These are phyloP conservation scores for Chamaedrilus cognettii DNA, from an alignment of 2,888 invertebrate genomes.

Conservation along the genomic window DNA sequence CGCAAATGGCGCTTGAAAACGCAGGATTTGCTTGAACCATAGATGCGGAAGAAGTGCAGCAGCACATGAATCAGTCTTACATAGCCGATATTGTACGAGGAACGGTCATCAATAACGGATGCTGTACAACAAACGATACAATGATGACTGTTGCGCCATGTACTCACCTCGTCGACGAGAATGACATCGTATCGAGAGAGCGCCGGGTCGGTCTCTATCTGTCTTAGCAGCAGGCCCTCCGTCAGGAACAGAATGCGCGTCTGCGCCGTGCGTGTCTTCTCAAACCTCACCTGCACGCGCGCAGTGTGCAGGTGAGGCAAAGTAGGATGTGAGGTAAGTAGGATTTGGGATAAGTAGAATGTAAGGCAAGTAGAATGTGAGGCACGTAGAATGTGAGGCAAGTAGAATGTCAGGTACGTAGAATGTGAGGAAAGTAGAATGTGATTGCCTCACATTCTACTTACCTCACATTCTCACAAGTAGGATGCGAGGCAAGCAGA, in stretches of 20 bases:
- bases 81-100: no score
- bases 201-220: conserved; percentile 80
- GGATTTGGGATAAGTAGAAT: background rate
- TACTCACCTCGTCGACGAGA: conserved; percentile 95
- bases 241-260: conserved; percentile 96
- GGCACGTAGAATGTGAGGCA: background rate
- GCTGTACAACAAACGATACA: background rate
- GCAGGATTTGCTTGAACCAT: no score
- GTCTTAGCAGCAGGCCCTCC: conserved; percentile 70
- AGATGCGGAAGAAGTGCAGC: no score
- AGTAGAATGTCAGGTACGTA: background rate
- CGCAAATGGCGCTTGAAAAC: no score
- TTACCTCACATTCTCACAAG: no score
- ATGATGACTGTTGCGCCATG: conserved; percentile 24
- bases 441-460: no score
- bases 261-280: conserved; percentile 80
- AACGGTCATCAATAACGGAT: no score
- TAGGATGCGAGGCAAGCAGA: no score
- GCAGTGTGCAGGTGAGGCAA: background rate
- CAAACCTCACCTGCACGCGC: conserved; percentile 75
- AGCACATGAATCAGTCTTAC: background rate
- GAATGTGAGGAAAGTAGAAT: no score
- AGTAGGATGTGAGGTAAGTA: background rate
- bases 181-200: conserved; percentile 83
- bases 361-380: background rate